Evolutionary conservation across 2,113 vertebrate species (phyloP), one percentile per base, ranked within the genome.

Genomic region (Psettodes erumei): DNA sequence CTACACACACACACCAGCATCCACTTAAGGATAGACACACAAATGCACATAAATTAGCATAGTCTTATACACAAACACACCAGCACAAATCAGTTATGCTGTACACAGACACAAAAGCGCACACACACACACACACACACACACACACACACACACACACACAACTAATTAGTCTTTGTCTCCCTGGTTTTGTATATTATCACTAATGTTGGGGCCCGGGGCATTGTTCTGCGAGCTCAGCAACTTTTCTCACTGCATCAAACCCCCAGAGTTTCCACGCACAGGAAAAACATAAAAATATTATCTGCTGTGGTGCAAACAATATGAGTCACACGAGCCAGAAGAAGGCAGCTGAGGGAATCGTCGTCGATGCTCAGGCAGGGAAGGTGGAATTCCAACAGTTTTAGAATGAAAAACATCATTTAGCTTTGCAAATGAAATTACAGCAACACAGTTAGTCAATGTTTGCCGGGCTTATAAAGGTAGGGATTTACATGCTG

Each of bases 101-200:
- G 50, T n/a, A 47, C 61, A 7, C 75, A 84, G 40, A 63, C 63
- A 67, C 64, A 43, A 23, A 75, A 18, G 37, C 56, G 30, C 45
- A 69, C 48, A 25, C 21, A 7, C 48, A n/a, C 64, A 38, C 61
- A 68, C 37, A 68, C 16, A n/a, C 23, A 23, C 51, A 35, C 30
- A 56, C 73, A 59, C 65, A 66, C 45, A 56, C 28, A 56, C 71
- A 33, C 58, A 33, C 71, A 47, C 77, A 45, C 67, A 33, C 74
- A 58, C 56, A 85, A 32, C 88, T 91, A 91, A 93, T 90, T 91
- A 92, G 85, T 87, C 86, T 89, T 84, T 81, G 86, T 88, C 86
- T 89, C 85, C 47, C 51, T 71, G 75, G 78, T 79, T 89, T 87
- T 90, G 88, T 86, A 71, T 90, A 81, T 83, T 75, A 86, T 81